phyloP scores from a whole-genome alignment of 2,113 vertebrate species.

The Tichodroma muraria region DNA sequence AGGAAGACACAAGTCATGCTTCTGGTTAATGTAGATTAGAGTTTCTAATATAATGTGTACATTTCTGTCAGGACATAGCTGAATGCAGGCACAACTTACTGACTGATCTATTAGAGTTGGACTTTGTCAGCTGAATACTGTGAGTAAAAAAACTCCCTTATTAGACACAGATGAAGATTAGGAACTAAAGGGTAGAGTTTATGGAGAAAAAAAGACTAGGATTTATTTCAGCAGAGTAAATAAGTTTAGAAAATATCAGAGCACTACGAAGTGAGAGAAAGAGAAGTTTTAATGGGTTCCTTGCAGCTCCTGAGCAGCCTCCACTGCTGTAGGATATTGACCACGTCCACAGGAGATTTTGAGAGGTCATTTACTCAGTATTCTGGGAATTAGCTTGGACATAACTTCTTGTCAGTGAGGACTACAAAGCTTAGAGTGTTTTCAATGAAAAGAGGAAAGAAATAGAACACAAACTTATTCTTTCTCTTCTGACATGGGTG shows the following conservation, averaged over 20 bases:
- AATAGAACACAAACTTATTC: not conserved
- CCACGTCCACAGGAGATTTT: not conserved
- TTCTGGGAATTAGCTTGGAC: not conserved
- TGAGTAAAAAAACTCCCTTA: not conserved
- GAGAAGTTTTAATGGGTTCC: not conserved
- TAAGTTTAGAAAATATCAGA: not conserved
- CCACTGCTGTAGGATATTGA: not conserved
- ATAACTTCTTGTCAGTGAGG: not conserved
- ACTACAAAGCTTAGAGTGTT: not conserved
- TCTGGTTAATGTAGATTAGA: conserved; percentile 36
- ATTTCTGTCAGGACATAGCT: not conserved
- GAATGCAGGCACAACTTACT: not conserved
- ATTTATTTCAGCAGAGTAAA: not conserved
- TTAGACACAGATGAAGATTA: not conserved
- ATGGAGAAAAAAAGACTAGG: accelerated
- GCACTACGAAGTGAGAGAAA: not conserved
- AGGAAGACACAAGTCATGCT: not conserved
- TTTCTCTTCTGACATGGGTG: not conserved
- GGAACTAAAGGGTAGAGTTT: not conserved
- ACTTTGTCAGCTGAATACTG: not conserved
- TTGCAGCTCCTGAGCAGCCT: not conserved
- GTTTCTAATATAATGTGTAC: not conserved
- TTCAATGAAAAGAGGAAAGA: not conserved
- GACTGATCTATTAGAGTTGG: not conserved
- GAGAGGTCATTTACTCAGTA: not conserved